Evolutionary conservation across 92 coral and sea anemone species (phyloP).

Genomic region (Micromussa lordhowensis): DNA sequence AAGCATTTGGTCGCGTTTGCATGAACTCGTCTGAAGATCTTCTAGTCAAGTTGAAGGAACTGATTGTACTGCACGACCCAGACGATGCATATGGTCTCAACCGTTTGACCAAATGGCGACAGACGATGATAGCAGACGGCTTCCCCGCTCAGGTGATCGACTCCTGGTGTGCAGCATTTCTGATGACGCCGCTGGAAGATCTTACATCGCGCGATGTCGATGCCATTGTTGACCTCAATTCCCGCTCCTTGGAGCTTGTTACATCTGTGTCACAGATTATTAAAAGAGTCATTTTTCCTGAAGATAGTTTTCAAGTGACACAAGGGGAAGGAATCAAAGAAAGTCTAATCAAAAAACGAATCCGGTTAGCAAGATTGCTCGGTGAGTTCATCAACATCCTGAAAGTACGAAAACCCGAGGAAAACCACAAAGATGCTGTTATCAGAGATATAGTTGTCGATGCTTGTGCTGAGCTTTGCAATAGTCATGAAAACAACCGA

Average conservation of each 20-base stretch:
- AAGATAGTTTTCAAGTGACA: constrained; percentile 14
- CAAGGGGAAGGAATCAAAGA: constrained; percentile 15
- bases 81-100: constrained; percentile 54
- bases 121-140: constrained; percentile 51
- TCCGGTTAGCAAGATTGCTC: constrained; percentile 66
- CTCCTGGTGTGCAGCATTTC: constrained; percentile 71
- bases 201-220: constrained; percentile 64
- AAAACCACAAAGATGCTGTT: constrained; percentile 13
- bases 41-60: constrained; percentile 6
- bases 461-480: constrained; percentile 46
- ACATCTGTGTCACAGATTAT: constrained; percentile 44
- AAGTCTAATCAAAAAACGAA: constrained; percentile 28
- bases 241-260: constrained; percentile 23
- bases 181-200: constrained; percentile 35
- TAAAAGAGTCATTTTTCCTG: constrained; percentile 36
- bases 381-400: constrained; percentile 59
- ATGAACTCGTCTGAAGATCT: constrained; percentile 32
- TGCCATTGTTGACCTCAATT: constrained; percentile 60
- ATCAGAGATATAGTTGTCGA: constrained; percentile 39
- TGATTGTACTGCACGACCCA: constrained; percentile 21
- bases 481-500: not conserved
- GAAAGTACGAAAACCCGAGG: constrained; percentile 17
- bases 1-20: constrained; percentile 26
- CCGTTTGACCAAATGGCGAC: constrained; percentile 63
- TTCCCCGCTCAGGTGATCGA: constrained; percentile 47